A percentile compares a stretch with the other conserved stretches of the same genome.
phyloP scores from a whole-genome alignment of 2,888 invertebrate genomes.

The Sthenelais limicola region DNA sequence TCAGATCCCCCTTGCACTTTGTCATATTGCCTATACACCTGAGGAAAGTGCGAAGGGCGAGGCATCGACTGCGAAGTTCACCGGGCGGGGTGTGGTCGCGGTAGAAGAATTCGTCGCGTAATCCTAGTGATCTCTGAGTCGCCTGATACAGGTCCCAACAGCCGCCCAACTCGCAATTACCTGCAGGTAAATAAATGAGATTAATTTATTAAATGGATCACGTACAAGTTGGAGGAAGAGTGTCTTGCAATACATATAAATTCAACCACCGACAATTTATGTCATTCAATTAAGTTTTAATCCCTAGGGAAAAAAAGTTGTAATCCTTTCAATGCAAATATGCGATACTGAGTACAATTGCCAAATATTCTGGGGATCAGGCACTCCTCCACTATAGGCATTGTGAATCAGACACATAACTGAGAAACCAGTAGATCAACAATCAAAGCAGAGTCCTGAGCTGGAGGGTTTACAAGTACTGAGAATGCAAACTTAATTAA shows the following conservation, averaged over 20 bases:
- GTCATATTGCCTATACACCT: conserved; percentile 46
- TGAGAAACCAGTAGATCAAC: too few relatives aligned
- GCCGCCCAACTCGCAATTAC: conserved; percentile 49
- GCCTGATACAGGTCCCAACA: conserved; percentile 50
- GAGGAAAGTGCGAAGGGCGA: conserved; percentile 48
- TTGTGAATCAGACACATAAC: too few relatives aligned
- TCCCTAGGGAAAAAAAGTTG: too few relatives aligned
- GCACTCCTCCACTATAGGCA: too few relatives aligned
- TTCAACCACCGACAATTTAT: neutral
- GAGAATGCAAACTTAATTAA: too few relatives aligned
- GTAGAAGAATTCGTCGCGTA: conserved; percentile 41
- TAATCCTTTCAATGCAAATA: too few relatives aligned
- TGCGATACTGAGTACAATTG: too few relatives aligned
- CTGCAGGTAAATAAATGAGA: neutral
- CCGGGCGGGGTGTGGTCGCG: conserved; percentile 23
- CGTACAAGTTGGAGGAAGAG: neutral
- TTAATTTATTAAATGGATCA: neutral
- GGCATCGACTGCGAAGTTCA: conserved; percentile 21
- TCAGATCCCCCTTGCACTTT: conserved; percentile 49
- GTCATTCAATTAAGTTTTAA: too few relatives aligned
- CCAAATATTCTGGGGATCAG: too few relatives aligned
- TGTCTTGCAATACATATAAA: neutral
- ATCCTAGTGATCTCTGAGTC: conserved; percentile 42
- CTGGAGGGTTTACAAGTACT: too few relatives aligned
- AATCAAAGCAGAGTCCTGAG: too few relatives aligned